These are phyloP conservation scores for Steinernema hermaphroditum DNA, from an alignment of 2,888 invertebrate species.

Conservation along the genomic window DNA sequence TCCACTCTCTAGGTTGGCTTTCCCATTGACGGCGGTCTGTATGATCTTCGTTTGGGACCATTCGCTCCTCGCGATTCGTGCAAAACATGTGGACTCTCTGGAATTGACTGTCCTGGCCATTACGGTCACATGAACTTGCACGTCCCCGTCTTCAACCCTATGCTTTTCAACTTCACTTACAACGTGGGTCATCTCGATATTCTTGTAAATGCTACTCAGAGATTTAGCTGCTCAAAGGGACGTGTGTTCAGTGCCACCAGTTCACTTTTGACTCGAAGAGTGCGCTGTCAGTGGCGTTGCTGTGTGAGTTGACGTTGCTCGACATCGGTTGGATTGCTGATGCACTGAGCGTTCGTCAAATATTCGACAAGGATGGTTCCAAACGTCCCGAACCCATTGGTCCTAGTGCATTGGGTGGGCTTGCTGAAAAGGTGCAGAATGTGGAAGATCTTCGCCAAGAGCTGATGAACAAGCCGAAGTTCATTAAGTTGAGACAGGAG, in stretches of 20 bases:
- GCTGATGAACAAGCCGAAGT: background rate
- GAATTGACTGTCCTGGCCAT: conserved; percentile 76
- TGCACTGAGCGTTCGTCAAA: background rate
- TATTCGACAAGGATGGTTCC: conserved; percentile 28
- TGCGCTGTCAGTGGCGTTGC: conserved; percentile 70
- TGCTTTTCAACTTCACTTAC: conserved; percentile 79
- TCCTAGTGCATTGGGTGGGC: background rate
- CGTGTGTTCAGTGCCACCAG: conserved; percentile 69
- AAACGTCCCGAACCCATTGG: conserved; percentile 24
- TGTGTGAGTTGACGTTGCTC: conserved; percentile 72
- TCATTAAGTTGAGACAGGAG: background rate
- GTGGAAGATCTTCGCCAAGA: background rate
- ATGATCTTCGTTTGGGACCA: conserved; percentile 81
- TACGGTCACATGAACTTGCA: conserved; percentile 90
- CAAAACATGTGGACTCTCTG: conserved; percentile 71
- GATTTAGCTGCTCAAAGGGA: conserved; percentile 68
- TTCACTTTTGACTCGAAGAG: conserved; percentile 57
- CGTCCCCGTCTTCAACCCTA: conserved; percentile 84
- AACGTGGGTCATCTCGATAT: conserved; percentile 70
- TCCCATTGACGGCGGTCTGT: conserved; percentile 77
- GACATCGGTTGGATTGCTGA: background rate
- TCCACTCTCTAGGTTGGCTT: conserved; percentile 55
- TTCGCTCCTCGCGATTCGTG: conserved; percentile 49
- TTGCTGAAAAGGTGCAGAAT: background rate
- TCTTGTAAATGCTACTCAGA: no score